phyloP scores from a whole-genome alignment of 2,888 invertebrate species.

The Parascotia fuliginaria region DNA sequence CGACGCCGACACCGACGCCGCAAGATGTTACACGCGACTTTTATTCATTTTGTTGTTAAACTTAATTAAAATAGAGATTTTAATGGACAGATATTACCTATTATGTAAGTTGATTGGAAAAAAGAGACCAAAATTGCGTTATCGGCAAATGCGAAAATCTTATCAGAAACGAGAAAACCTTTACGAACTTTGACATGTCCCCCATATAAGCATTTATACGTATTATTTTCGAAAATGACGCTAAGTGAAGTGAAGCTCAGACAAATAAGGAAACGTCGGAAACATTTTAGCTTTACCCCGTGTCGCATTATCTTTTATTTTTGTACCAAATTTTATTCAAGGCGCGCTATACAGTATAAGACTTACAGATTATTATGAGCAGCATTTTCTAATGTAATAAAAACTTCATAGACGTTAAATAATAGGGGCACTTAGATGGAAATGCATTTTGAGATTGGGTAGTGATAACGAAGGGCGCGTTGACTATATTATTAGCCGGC shows the following conservation, averaged over 20 bases:
- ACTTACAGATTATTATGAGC: slow-evolving; percentile 19
- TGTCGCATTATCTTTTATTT: not conserved
- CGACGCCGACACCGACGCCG: slow-evolving; percentile 60
- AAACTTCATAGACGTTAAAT: slow-evolving; percentile 37
- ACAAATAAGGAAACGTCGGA: slow-evolving; percentile 29
- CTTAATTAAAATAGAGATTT: slow-evolving; percentile 66
- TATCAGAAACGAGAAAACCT: slow-evolving; percentile 15
- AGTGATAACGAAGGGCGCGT: slow-evolving; percentile 66
- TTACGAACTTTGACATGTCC: slow-evolving; percentile 24
- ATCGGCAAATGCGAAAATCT: slow-evolving; percentile 11
- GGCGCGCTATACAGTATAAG: slow-evolving; percentile 22
- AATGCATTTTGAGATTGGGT: slow-evolving; percentile 68
- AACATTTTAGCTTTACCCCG: slow-evolving; percentile 1
- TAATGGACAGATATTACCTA: not conserved
- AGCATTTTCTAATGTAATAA: slow-evolving; percentile 37
- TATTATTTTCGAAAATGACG: slow-evolving; percentile 23
- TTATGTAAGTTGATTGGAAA: not conserved
- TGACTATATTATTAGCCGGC: slow-evolving; percentile 65
- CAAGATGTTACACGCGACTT: slow-evolving; percentile 66
- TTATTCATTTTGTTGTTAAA: slow-evolving; percentile 72
- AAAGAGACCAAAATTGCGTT: slow-evolving; percentile 8
- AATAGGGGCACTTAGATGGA: slow-evolving; percentile 51
- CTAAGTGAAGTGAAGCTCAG: slow-evolving; percentile 14
- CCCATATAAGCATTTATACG: slow-evolving; percentile 31
- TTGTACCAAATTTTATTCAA: slow-evolving; percentile 15